phyloP scores from a whole-genome alignment of 2,797 vertebrate species.

The Onychomys arenicola region DNA sequence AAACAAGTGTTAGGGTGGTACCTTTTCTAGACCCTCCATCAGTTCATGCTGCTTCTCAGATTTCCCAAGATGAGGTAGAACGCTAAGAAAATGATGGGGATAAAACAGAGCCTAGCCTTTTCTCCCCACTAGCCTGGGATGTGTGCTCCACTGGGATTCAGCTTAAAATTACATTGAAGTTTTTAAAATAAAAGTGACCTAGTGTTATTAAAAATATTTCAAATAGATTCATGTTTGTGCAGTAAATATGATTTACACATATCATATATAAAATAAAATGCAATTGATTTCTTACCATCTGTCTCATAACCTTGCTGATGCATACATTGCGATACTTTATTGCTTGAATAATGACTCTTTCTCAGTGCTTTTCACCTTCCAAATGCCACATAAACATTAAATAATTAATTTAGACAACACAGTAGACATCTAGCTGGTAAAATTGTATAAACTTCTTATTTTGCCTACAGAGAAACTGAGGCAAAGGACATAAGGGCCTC shows the following conservation, averaged over 20 bases:
- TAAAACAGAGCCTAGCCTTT: neutral
- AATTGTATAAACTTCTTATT: constrained; percentile 57
- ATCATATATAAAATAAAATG: constrained; percentile 58
- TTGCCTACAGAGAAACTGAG: constrained; percentile 67
- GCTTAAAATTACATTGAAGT: neutral
- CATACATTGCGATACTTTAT: constrained; percentile 67
- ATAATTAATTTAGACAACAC: constrained; percentile 60
- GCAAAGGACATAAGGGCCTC: neutral
- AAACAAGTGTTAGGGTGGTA: neutral
- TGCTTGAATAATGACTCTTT: constrained; percentile 68
- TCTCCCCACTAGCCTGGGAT: too few species aligned
- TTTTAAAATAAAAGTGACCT: constrained; percentile 9
- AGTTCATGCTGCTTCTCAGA: neutral
- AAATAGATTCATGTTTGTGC: neutral
- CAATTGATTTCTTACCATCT: constrained; percentile 66
- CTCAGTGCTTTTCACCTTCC: constrained; percentile 64
- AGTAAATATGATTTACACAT: constrained; percentile 64
- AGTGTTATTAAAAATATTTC: constrained; percentile 50
- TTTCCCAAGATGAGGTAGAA: neutral
- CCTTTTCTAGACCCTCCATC: neutral
- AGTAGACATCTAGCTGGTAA: constrained; percentile 28
- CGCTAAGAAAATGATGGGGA: neutral
- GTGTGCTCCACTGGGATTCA: neutral
- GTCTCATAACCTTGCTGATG: constrained; percentile 53
- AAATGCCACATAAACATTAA: constrained; percentile 33